These are phyloP conservation scores for Drosophila lacteicornis DNA, from an alignment of 1,140 invertebrate species.

Conservation along the genomic window DNA sequence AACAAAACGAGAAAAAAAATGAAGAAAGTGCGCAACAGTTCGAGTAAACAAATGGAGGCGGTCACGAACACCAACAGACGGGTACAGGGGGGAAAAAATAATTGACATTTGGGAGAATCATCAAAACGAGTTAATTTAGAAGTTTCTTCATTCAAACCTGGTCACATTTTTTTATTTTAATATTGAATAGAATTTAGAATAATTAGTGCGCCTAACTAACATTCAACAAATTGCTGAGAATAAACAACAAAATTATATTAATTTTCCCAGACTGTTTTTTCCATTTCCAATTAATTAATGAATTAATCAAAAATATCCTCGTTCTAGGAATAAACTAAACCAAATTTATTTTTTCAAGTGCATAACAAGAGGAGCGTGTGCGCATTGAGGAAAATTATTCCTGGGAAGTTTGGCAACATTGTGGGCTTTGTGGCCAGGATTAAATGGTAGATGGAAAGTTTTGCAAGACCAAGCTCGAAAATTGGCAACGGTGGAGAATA, in stretches of 20 bases:
- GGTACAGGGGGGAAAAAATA: conserved; percentile 7
- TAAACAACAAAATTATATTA: too few species aligned
- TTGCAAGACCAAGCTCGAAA: background rate
- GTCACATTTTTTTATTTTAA: background rate
- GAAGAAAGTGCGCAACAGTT: conserved; percentile 39
- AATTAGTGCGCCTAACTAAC: too few species aligned
- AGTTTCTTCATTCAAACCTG: background rate
- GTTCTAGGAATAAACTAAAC: too few species aligned
- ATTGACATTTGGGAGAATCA: background rate
- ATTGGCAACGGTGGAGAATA: background rate
- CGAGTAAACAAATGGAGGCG: conserved; percentile 25
- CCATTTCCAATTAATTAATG: too few species aligned
- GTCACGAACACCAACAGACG: background rate
- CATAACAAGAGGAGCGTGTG: background rate
- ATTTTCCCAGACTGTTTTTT: too few species aligned
- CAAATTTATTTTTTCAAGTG: background rate
- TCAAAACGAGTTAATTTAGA: background rate
- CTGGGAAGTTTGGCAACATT: conserved; percentile 2
- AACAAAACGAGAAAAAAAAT: conserved; percentile 1
- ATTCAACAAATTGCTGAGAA: too few species aligned
- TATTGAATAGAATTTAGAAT: too few species aligned
- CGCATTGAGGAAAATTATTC: conserved; percentile 4
- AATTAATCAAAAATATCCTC: too few species aligned
- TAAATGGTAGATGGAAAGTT: background rate
- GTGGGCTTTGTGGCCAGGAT: conserved; percentile 3